Base-by-base conservation (phyloP, 2,797 vertebrate genomes). In the Danio albolineatus region DNA sequence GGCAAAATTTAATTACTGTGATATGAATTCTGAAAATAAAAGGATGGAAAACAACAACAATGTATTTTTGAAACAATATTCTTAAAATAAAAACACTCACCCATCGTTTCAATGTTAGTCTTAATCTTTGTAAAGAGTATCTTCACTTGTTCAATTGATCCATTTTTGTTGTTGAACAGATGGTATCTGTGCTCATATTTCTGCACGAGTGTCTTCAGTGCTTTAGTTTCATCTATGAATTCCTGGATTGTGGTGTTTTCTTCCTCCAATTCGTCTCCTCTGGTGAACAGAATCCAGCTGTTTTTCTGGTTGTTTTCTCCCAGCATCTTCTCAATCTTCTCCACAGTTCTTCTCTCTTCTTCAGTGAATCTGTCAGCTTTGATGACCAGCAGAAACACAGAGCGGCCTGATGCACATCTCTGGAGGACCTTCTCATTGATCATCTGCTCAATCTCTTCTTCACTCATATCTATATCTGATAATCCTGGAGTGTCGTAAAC, bases 221-320 rank as follows among this genome's bases (percentile, higher is more conserved):
- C 2, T n/a, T 51, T 16, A 12, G 13, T 16, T 5, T 76, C 1
- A 7, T 12, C 53, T 9, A 76, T 64, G 9, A 64, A 64, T 5
- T 76, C 5, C 3, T 64, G 46, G 51, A 76, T 41, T 4, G 60
- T 64, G 28, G 7, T 8, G 5, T 28, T 28, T 28, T 70, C 53
- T 6, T 49, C 43, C 41, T 78, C 65, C 4, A 78, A 65, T 17
- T 67, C 7, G 36, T 77, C 75, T 57, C 75, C 62, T 61, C 64
- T 21, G 17, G 75, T 77, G 51, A 78, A 70, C 14, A 78, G 76
- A 66, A 70, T 78, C 76, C 76, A 78, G 53, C 64, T 65, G 17
- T 65, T 78, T 7, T 59, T 0, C 10, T 57, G 2, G 9, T 21
- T 51, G 2, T 6, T 6, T 28, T 3, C 17, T 39, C 61, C 74